phyloP scores from a whole-genome alignment of 2,888 invertebrate genomes.

The Ceramica pisi region DNA sequence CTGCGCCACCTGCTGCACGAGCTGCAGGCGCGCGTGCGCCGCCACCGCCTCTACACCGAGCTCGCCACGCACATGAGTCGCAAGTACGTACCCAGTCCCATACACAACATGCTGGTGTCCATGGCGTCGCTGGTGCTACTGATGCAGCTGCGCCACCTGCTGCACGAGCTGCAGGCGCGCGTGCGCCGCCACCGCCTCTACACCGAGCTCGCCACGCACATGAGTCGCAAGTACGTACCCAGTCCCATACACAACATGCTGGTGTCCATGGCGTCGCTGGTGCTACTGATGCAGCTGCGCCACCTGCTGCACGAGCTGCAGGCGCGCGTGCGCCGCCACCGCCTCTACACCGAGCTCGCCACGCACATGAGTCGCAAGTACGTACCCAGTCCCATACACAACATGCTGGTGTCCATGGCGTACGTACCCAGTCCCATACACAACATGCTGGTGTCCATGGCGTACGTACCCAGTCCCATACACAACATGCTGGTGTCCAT shows the following conservation, averaged over 20 bases:
- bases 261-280: slow-evolving; percentile 97
- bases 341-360: slow-evolving; percentile 95
- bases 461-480: slow-evolving; percentile 87
- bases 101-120: slow-evolving; percentile 94
- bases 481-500: no score
- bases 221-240: slow-evolving; percentile 93
- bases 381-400: slow-evolving; percentile 70
- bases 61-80: slow-evolving; percentile 95
- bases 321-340: slow-evolving; percentile 94
- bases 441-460: no score
- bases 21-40: slow-evolving; percentile 94
- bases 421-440: slow-evolving; percentile 80
- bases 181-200: slow-evolving; percentile 96
- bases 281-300: slow-evolving; percentile 97
- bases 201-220: slow-evolving; percentile 94
- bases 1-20: slow-evolving; percentile 95
- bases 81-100: slow-evolving; percentile 90
- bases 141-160: slow-evolving; percentile 96
- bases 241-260: slow-evolving; percentile 93
- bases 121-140: slow-evolving; percentile 97
- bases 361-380: slow-evolving; percentile 95
- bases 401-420: no score
- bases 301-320: slow-evolving; percentile 96
- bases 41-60: slow-evolving; percentile 95
- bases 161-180: slow-evolving; percentile 95